Evolutionary conservation across 1,140 invertebrate species (phyloP).

Genomic region (Cryptotermes secundus): DNA sequence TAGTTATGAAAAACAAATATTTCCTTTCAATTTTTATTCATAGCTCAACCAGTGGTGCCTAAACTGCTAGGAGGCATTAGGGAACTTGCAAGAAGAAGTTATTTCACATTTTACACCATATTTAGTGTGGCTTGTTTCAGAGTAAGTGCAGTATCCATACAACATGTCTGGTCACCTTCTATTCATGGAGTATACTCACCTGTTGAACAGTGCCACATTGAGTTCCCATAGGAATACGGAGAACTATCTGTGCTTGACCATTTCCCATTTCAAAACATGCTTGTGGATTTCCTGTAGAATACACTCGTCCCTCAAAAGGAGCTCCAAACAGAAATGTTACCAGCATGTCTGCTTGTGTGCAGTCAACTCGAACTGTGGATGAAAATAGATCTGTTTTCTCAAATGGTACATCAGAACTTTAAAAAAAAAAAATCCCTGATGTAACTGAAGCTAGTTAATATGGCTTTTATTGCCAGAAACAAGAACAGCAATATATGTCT

Average conservation of each 20-base stretch:
- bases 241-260: constrained; percentile 48
- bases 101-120: no score
- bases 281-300: constrained; percentile 56
- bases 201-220: constrained; percentile 54
- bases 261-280: constrained; percentile 55
- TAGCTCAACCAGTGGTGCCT: no score
- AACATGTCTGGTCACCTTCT: no score
- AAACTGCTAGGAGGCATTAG: no score
- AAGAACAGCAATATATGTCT: neutral
- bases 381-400: constrained; percentile 13
- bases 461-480: neutral
- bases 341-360: constrained; percentile 55
- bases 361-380: constrained; percentile 52
- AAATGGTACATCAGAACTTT: neutral
- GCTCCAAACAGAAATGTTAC: constrained; percentile 53
- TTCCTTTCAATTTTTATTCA: no score
- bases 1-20: no score
- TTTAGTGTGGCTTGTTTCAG: neutral
- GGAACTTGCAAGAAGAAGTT: no score
- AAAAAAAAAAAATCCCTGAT: no score
- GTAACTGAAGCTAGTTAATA: no score
- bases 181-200: constrained; percentile 39
- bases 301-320: constrained; percentile 54
- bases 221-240: constrained; percentile 52
- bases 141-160: neutral